A percentile compares a stretch with the other conserved stretches of the same genome.
Conservation (phyloP, 2,113 vertebrate genomes). For the Trichechus manatus region DNA sequence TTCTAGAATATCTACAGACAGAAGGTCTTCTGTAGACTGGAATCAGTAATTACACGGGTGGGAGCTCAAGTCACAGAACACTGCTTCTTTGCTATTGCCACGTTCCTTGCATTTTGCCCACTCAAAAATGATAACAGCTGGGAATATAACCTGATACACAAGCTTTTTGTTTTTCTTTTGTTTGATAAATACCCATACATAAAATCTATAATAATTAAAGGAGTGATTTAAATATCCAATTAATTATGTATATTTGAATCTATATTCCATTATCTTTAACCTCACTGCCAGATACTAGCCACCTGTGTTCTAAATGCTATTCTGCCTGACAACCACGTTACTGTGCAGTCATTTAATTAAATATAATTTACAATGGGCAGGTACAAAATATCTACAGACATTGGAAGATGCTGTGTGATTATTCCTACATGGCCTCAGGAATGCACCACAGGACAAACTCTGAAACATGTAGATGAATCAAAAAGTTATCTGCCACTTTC, state of each 20-base stretch:
- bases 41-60: background rate
- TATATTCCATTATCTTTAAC: background rate
- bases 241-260: background rate
- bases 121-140: background rate
- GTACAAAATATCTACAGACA: background rate
- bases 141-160: background rate
- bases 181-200: background rate
- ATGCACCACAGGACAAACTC: conserved; percentile 30
- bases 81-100: background rate
- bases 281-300: background rate
- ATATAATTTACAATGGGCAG: background rate
- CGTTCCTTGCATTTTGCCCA: background rate
- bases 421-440: conserved; percentile 45
- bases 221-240: background rate
- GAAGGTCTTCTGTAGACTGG: background rate
- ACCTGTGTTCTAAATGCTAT: background rate
- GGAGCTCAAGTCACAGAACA: rapidly evolving
- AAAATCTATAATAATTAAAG: conserved; percentile 6
- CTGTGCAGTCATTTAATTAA: background rate
- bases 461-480: conserved; percentile 52
- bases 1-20: background rate
- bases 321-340: background rate
- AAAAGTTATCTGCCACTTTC: conserved; percentile 63
- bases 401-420: background rate
- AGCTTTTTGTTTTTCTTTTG: background rate